phyloP scores from a whole-genome alignment of 2,113 vertebrate species.

The Brachyhypopomus gauderio region DNA sequence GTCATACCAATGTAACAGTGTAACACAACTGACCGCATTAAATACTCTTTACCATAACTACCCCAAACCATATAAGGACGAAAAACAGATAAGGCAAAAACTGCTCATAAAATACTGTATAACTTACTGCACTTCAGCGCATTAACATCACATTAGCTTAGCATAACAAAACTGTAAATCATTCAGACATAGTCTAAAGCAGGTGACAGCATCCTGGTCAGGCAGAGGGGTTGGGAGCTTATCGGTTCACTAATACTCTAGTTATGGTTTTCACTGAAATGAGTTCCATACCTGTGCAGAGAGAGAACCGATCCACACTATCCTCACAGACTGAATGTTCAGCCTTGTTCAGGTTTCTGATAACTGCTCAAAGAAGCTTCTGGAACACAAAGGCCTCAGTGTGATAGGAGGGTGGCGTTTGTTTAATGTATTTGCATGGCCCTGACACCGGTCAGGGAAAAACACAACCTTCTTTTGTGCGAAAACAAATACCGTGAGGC shows the following conservation, averaged over 20 bases:
- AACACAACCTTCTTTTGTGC: conserved; percentile 18
- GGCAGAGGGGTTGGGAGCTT: not conserved
- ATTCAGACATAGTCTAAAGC: too few species aligned
- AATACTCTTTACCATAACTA: not conserved
- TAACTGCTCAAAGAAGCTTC: not conserved
- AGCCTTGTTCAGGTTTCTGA: conserved; percentile 7
- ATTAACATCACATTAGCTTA: not conserved
- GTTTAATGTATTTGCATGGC: conserved; percentile 35
- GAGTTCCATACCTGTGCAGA: conserved; percentile 1
- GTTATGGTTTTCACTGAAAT: not conserved
- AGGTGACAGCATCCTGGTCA: too few species aligned
- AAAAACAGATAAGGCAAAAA: not conserved
- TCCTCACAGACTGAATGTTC: not conserved
- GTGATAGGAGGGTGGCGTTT: conserved; percentile 24
- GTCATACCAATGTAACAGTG: not conserved
- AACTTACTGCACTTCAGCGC: not conserved
- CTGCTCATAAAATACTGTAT: not conserved
- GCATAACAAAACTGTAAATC: too few species aligned
- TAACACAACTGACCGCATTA: not conserved
- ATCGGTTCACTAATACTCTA: not conserved
- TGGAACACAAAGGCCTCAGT: conserved; percentile 28
- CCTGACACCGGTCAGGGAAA: conserved; percentile 14
- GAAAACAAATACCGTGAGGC: not conserved
- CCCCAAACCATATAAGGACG: not conserved
- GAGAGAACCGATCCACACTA: not conserved